Evolutionary conservation across 2,888 invertebrate species (phyloP).

Genomic region (Conistra vaccinii): DNA sequence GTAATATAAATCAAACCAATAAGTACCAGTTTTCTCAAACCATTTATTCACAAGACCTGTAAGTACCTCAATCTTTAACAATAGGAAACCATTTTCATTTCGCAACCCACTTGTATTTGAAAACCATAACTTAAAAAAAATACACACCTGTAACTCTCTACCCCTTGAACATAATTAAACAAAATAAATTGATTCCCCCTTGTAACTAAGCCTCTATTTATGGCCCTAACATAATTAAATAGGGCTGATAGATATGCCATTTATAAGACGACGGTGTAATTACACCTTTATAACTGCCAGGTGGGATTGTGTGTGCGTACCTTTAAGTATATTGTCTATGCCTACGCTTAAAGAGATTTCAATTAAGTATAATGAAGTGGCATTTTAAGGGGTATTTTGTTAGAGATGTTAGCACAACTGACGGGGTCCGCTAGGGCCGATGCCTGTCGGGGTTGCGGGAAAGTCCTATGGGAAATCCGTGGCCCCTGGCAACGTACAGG

Average conservation of each 20-base stretch:
- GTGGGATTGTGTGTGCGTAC: conserved; percentile 20
- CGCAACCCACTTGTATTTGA: too few species aligned
- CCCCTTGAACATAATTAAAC: conserved; percentile 37
- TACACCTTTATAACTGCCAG: conserved; percentile 28
- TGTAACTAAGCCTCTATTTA: conserved; percentile 30
- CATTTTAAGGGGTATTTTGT: neutral
- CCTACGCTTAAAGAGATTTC: neutral
- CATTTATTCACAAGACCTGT: neutral
- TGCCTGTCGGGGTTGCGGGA: too few species aligned
- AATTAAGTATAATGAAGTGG: conserved; percentile 6
- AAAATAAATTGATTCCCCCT: conserved; percentile 58
- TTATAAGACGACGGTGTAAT: conserved; percentile 38
- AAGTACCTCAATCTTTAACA: neutral
- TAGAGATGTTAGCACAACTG: too few species aligned
- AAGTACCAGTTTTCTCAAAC: neutral
- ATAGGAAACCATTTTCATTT: too few species aligned
- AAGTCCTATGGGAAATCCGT: too few species aligned
- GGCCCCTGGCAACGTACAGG: too few species aligned
- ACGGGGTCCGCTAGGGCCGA: too few species aligned
- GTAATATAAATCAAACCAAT: too few species aligned
- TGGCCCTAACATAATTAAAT: conserved; percentile 37
- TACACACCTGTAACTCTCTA: neutral
- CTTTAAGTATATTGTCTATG: conserved; percentile 9
- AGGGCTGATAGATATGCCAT: conserved; percentile 48
- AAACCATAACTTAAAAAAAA: neutral